phyloP scores from a whole-genome alignment of 2,888 invertebrate genomes.

The Spodoptera littoralis region DNA sequence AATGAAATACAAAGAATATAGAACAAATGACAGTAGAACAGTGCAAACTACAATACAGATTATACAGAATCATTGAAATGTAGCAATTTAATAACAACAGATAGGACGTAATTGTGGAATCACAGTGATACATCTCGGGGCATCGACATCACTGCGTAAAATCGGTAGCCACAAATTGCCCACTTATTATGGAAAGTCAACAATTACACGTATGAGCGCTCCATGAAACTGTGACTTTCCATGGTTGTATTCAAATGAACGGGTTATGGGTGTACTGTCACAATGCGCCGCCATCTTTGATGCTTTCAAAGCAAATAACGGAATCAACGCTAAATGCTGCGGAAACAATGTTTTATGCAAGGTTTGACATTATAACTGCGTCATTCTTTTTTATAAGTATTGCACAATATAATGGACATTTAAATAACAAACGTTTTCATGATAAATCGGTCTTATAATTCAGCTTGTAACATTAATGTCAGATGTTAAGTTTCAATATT shows the following conservation, averaged over 20 bases:
- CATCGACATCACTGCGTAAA: slow-evolving; percentile 47
- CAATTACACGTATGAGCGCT: slow-evolving; percentile 79
- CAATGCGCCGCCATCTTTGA: slow-evolving; percentile 49
- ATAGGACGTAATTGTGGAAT: slow-evolving; percentile 38
- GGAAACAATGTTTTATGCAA: slow-evolving; percentile 31
- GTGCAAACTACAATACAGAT: slow-evolving; percentile 19
- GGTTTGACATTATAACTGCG: slow-evolving; percentile 3
- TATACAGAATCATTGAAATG: slow-evolving; percentile 36
- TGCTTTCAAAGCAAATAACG: slow-evolving; percentile 43
- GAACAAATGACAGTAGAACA: slow-evolving; percentile 30
- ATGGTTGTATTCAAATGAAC: slow-evolving; percentile 61
- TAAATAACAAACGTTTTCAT: too few species aligned
- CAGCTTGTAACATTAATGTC: too few species aligned
- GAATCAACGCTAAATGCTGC: slow-evolving; percentile 25
- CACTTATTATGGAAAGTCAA: slow-evolving; percentile 72
- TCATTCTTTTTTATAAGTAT: slow-evolving; percentile 6
- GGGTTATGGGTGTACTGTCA: slow-evolving; percentile 49
- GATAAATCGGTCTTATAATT: too few species aligned
- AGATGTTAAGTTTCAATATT: slow-evolving; percentile 1
- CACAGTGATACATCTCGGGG: slow-evolving; percentile 40
- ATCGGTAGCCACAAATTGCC: slow-evolving; percentile 52
- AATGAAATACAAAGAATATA: slow-evolving; percentile 7
- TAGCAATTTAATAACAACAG: slow-evolving; percentile 40
- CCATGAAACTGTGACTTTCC: slow-evolving; percentile 72
- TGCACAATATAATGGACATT: not conserved